Base-by-base conservation (phyloP, 1,140 invertebrate species). In the Oncopodura yosiiana region DNA sequence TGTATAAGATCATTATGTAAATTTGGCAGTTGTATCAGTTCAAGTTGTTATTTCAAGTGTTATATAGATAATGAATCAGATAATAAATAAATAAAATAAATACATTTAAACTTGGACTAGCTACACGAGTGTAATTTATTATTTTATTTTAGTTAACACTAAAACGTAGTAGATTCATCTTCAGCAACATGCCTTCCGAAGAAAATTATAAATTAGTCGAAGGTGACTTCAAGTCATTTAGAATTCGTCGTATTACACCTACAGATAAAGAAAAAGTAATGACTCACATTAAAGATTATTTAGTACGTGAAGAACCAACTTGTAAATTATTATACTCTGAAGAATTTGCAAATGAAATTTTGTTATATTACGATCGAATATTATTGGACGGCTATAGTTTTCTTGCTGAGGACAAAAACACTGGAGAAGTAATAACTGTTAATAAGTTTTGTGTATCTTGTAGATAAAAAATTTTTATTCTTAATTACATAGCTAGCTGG, bases 161-260 rank as follows among this genome's bases (percentile, higher is more conserved):
- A 6, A 34, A n/a, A n/a, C n/a, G n/a, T n/a, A n/a, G n/a, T n/a
- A n/a, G n/a, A n/a, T n/a, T n/a, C n/a, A n/a, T n/a, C n/a, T n/a
- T n/a, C n/a, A n/a, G n/a, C n/a, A n/a, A n/a, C n/a, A 34, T 34
- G 30, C 6, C 6, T 34, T 34, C 30, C 14, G 6, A 6, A 14
- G 14, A 34, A 34, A 8, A 6, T 6, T 34, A 34, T 34, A 26
- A 19, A 5, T 26, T 51, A 29, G 50, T 55, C 24, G 53, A 49
- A 41, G 59, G 59, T 48, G 48, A 51, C 14, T 53, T 49, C 38
- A 49, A 46, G 16, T 42, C 53, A 19, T 61, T 53, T 30, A 26
- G 30, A 30, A 29, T 61, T 19, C 37, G 41, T 37, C 26, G 42
- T 14, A 32, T 56, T 9, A 24, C 48, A 19, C 44, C 29, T 8